Conservation (phyloP, 2,797 vertebrate species). For the Adelosebastes latens region DNA sequence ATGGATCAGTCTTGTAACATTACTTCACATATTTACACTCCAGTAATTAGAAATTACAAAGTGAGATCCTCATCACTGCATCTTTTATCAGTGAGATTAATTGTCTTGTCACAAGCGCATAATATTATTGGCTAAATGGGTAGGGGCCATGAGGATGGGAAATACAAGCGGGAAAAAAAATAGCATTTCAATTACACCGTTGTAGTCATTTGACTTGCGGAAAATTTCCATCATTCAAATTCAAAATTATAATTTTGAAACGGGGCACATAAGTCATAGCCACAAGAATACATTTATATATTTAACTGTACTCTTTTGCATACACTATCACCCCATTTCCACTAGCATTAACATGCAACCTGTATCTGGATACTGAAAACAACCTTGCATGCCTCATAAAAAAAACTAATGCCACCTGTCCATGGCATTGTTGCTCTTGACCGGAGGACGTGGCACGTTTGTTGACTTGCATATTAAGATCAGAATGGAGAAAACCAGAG, state of each 20-base stretch:
- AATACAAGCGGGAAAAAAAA: slow-evolving; percentile 9
- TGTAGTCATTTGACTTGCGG: not conserved
- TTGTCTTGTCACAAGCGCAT: slow-evolving; percentile 66
- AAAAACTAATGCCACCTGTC: not conserved
- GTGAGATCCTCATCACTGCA: slow-evolving; percentile 44
- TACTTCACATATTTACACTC: slow-evolving; percentile 70
- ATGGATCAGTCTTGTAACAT: slow-evolving; percentile 45
- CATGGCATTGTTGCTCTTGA: not conserved
- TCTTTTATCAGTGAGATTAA: slow-evolving; percentile 70
- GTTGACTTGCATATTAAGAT: not conserved
- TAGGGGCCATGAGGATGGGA: not conserved
- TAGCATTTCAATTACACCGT: slow-evolving; percentile 8
- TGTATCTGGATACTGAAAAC: not conserved
- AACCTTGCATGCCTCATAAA: not conserved
- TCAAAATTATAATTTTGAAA: not conserved
- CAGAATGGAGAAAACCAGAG: not conserved
- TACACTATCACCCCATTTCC: not conserved
- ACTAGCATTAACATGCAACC: not conserved
- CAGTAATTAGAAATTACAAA: slow-evolving; percentile 71
- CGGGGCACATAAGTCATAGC: not conserved
- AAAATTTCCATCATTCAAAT: not conserved
- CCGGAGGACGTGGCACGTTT: not conserved
- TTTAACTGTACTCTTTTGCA: not conserved
- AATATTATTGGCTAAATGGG: slow-evolving; percentile 52
- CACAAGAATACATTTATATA: not conserved